phyloP scores from a whole-genome alignment of 2,113 vertebrate genomes.

The Malurus melanocephalus region DNA sequence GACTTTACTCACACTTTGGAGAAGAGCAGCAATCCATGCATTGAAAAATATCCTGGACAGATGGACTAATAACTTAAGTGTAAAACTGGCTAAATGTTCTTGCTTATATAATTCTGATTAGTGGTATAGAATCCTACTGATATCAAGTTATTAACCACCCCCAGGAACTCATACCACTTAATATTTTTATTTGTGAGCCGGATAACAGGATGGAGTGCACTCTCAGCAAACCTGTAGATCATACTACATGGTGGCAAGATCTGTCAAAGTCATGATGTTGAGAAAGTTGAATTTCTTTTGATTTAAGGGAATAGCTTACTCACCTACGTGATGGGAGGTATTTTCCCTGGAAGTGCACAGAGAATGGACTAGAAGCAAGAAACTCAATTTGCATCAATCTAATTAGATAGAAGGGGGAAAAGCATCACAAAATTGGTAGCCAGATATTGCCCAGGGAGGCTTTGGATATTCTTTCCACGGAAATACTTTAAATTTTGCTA shows the following conservation, averaged over 20 bases:
- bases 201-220: neutral
- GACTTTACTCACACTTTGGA: neutral
- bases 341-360: neutral
- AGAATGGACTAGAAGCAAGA: neutral
- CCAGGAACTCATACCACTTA: neutral
- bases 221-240: neutral
- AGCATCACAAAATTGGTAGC: neutral
- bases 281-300: neutral
- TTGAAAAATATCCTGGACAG: neutral
- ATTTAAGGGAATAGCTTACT: neutral
- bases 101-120: neutral
- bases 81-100: neutral
- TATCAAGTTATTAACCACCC: neutral
- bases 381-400: neutral
- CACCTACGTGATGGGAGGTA: neutral
- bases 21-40: neutral
- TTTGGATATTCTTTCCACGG: neutral
- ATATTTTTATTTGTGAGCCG: neutral
- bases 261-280: neutral
- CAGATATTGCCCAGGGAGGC: neutral
- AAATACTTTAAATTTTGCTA: neutral
- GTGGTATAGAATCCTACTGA: neutral
- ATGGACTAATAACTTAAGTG: neutral
- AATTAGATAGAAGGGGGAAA: neutral
- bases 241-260: neutral